phyloP scores from a whole-genome alignment of 2,797 vertebrate species.

The Botia kubotai region DNA sequence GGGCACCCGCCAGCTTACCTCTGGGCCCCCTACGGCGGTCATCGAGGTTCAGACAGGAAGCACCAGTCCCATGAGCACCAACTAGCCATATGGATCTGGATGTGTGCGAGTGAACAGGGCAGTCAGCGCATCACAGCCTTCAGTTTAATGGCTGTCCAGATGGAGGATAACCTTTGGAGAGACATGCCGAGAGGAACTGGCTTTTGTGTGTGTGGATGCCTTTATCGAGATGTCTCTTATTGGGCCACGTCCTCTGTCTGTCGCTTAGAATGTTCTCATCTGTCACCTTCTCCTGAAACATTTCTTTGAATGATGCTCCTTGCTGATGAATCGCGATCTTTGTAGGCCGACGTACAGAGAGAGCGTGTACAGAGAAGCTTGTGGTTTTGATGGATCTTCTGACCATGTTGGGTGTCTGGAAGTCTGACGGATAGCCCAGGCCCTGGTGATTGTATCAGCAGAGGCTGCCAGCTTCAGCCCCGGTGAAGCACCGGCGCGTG shows the following conservation, averaged over 20 bases:
- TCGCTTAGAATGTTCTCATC: conserved; percentile 84
- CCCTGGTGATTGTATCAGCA: conserved; percentile 48
- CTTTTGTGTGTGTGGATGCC: conserved; percentile 25
- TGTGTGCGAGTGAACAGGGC: conserved; percentile 10
- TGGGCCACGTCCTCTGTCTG: conserved; percentile 81
- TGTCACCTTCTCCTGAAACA: conserved; percentile 85
- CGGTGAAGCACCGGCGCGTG: background rate
- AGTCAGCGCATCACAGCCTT: conserved; percentile 25
- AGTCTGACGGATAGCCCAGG: conserved; percentile 57
- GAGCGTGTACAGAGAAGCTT: conserved; percentile 77
- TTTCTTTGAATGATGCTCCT: conserved; percentile 84
- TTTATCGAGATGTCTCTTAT: conserved; percentile 65
- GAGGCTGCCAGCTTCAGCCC: conserved; percentile 26
- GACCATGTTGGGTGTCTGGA: conserved; percentile 50
- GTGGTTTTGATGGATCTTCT: conserved; percentile 71
- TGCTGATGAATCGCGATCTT: conserved; percentile 81
- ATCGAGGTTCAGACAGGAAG: conserved; percentile 61
- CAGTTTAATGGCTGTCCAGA: conserved; percentile 45
- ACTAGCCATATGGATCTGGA: conserved; percentile 37
- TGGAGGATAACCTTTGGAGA: conserved; percentile 42
- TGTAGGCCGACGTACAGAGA: conserved; percentile 75
- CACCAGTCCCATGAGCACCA: conserved; percentile 55
- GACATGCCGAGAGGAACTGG: conserved; percentile 36
- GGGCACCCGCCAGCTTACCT: conserved; percentile 53
- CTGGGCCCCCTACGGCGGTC: conserved; percentile 64